phyloP scores from a whole-genome alignment of 2,113 vertebrate genomes.

The Tretioscincus oriximinensis region DNA sequence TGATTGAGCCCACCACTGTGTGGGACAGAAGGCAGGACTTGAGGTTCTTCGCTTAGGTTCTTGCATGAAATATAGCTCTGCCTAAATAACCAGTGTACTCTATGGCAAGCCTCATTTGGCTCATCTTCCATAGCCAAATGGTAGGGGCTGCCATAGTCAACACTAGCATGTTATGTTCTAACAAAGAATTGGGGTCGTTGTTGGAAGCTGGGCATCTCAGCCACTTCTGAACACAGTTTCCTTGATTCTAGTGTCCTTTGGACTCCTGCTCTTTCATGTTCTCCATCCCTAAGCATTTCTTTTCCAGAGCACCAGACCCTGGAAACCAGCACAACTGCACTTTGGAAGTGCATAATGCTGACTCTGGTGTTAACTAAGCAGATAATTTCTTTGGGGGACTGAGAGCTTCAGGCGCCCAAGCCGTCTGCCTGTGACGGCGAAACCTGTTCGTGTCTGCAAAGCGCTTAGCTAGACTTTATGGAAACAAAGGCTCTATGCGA shows the following conservation, averaged over 20 bases:
- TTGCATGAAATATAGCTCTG: no score
- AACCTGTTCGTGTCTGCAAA: not conserved
- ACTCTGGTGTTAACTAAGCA: not conserved
- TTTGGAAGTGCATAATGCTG: accelerated
- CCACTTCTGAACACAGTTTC: not conserved
- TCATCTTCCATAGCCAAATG: no score
- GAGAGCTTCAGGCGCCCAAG: not conserved
- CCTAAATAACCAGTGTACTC: no score
- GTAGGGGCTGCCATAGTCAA: no score
- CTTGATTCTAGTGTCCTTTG: not conserved
- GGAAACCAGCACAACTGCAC: accelerated
- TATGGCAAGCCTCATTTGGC: no score
- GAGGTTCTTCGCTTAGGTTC: no score
- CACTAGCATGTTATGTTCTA: no score
- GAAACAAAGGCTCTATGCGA: not conserved
- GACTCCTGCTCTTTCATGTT: not conserved
- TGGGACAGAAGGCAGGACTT: no score
- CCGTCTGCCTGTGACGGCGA: accelerated
- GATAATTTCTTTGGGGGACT: not conserved
- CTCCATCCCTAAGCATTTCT: not conserved
- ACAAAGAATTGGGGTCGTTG: not conserved
- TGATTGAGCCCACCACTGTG: no score
- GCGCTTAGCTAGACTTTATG: not conserved
- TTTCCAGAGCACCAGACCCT: no score
- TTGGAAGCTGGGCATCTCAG: no score